These are phyloP conservation scores for Myotis brandtii DNA, from an alignment of 2,113 vertebrate species.

Conservation along the genomic window DNA sequence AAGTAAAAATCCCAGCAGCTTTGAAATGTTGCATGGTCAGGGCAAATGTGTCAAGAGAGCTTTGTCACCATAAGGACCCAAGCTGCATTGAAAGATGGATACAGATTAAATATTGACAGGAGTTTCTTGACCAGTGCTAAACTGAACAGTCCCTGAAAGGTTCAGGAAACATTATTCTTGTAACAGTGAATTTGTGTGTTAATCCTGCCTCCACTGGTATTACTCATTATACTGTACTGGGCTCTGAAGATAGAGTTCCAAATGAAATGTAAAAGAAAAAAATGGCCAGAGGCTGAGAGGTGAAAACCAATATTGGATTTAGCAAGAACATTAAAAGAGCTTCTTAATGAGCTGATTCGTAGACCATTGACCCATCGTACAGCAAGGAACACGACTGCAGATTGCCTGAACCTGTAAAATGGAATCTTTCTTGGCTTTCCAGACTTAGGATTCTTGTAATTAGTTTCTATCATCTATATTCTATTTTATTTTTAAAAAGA, in stretches of 20 bases:
- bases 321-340: not conserved
- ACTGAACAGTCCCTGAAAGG: conserved; percentile 42
- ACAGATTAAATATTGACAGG: conserved; percentile 82
- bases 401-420: conserved; percentile 35
- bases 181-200: not conserved
- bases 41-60: conserved; percentile 71
- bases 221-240: not conserved
- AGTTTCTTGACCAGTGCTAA: conserved; percentile 21
- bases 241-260: conserved; percentile 54
- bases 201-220: not conserved
- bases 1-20: conserved; percentile 67
- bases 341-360: conserved; percentile 66
- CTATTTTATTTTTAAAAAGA: not conserved
- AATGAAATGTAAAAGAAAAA: conserved; percentile 17
- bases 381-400: not conserved
- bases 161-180: conserved; percentile 66
- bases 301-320: conserved; percentile 64
- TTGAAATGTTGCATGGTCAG: conserved; percentile 48
- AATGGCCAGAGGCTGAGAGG: not conserved
- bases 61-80: conserved; percentile 66
- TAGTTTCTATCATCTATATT: not conserved
- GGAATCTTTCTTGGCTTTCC: not conserved
- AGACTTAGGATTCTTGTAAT: not conserved
- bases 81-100: conserved; percentile 70
- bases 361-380: conserved; percentile 37